Evolutionary conservation across 2,797 vertebrate species (phyloP), one percentile per base, ranked within the genome.

Genomic region (Acanthurus lineatus): DNA sequence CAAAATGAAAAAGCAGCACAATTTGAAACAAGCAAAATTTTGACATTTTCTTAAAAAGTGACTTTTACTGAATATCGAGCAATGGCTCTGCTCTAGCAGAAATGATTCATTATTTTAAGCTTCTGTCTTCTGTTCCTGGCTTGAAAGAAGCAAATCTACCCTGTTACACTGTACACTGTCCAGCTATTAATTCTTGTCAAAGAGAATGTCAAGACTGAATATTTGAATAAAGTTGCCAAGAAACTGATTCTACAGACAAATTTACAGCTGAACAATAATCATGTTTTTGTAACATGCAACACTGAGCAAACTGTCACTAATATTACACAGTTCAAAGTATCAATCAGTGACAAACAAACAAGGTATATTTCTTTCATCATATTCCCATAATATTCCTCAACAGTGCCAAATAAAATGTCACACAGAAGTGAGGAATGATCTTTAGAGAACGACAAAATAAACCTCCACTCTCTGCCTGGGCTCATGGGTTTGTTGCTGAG

Each of bases 401-500:
- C 2, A 32, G 14, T 53, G 66, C 10, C 71, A 73, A 85, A 74
- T 44, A 69, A 77, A 86, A 76, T 14, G 20, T 49, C 54, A 25
- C 44, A 22, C 19, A 61, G 20, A 78, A 80, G 63, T 75, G 17
- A 69, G 47, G 74, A 71, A 25, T 65, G 25, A 75, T 85, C 66
- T 78, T 79, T 69, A 59, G 28, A 82, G 76, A 81, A 62, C 81
- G 80, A 73, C 71, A 71, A 59, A 86, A 79, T 68, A 63, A 71
- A 74, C 40, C 70, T 79, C 54, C 68, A 16, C 56, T 49, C 58
- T 80, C 69, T 79, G 83, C 42, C 73, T 64, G 74, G 69, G 78
- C 85, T 89, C 80, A 67, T 54, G 78, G 71, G 86, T 81, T 85
- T 90, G 87, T 66, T 82, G 79, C 85, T 60, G 86, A 89, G 91